phyloP scores from a whole-genome alignment of 1,140 invertebrate species.

The Cotesia vestalis region DNA sequence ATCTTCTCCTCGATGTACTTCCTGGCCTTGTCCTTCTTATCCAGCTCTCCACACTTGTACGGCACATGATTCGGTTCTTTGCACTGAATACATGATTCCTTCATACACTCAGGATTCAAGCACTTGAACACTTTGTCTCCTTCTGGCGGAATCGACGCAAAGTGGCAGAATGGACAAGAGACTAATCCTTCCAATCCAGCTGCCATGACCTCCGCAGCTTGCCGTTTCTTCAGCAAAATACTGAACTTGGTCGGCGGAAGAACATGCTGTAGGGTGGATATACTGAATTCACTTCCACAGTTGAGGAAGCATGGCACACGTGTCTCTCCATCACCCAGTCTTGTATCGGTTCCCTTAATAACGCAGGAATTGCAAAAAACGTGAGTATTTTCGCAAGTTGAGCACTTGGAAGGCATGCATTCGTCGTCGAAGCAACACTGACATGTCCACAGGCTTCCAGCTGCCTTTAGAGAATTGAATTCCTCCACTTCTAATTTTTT shows the following conservation, averaged over 20 bases:
- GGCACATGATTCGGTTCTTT: slow-evolving; percentile 73
- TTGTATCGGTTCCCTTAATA: slow-evolving; percentile 62
- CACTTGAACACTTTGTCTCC: slow-evolving; percentile 73
- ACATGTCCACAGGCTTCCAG: slow-evolving; percentile 56
- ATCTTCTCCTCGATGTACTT: slow-evolving; percentile 73
- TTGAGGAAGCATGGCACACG: slow-evolving; percentile 66
- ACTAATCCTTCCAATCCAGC: slow-evolving; percentile 72
- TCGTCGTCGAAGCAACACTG: slow-evolving; percentile 71
- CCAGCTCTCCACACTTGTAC: slow-evolving; percentile 70
- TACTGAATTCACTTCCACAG: slow-evolving; percentile 63
- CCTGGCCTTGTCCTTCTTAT: slow-evolving; percentile 67
- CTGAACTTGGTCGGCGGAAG: slow-evolving; percentile 68
- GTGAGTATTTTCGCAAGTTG: slow-evolving; percentile 68
- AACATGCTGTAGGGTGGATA: slow-evolving; percentile 64
- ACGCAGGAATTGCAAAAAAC: slow-evolving; percentile 72
- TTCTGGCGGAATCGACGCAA: slow-evolving; percentile 69
- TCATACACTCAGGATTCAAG: slow-evolving; percentile 72
- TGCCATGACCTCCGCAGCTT: slow-evolving; percentile 70
- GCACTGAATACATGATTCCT: slow-evolving; percentile 73
- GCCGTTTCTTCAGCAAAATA: slow-evolving; percentile 65
- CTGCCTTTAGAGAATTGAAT: slow-evolving; percentile 54
- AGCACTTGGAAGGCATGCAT: slow-evolving; percentile 69
- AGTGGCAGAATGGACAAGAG: slow-evolving; percentile 73
- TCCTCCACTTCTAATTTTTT: slow-evolving; percentile 50
- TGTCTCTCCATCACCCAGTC: slow-evolving; percentile 67